Evolutionary conservation across 2,888 invertebrate species (phyloP).

Genomic region (Drosophila stalkeri): DNA sequence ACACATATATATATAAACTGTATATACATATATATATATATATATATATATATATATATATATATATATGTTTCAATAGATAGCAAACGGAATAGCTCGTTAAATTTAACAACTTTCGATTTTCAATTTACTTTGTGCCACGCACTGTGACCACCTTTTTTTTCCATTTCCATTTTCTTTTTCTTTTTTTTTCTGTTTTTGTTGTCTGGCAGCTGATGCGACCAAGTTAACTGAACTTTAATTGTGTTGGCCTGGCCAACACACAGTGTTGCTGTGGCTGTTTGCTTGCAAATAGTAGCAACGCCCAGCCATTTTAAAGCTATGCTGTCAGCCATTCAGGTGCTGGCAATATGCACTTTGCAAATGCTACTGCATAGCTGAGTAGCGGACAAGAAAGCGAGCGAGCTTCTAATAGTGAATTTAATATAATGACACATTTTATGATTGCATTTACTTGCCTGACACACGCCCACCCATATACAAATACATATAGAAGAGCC

Average conservation of each 20-base stretch:
- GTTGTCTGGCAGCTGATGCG: conserved; percentile 19
- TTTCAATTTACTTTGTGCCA: conserved; percentile 73
- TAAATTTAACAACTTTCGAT: conserved; percentile 83
- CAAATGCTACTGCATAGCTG: conserved; percentile 55
- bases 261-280: neutral
- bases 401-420: conserved; percentile 49
- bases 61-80: neutral
- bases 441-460: conserved; percentile 73
- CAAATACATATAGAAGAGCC: neutral
- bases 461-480: neutral
- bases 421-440: conserved; percentile 76
- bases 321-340: conserved; percentile 19
- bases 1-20: no score
- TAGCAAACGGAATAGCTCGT: conserved; percentile 38
- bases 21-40: conserved; percentile 5
- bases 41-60: conserved; percentile 13
- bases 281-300: neutral
- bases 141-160: conserved; percentile 28
- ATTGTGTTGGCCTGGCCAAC: conserved; percentile 36
- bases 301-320: conserved; percentile 18
- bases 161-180: no score
- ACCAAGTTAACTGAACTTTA: conserved; percentile 56
- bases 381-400: conserved; percentile 19
- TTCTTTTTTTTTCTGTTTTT: neutral
- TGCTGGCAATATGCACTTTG: conserved; percentile 5